phyloP scores from a whole-genome alignment of 2,113 vertebrate genomes.

The Dinomys branickii region DNA sequence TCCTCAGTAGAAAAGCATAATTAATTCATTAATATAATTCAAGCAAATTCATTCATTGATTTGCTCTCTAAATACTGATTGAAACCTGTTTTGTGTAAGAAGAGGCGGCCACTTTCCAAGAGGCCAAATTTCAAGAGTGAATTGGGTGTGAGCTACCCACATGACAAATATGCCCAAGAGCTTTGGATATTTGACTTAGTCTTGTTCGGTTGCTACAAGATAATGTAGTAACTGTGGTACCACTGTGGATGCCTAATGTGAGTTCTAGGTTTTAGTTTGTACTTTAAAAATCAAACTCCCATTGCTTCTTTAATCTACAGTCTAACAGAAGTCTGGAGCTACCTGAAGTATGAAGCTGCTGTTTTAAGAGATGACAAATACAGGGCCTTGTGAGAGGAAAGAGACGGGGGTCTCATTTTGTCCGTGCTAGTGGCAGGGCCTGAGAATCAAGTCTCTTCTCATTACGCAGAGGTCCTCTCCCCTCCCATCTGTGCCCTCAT shows the following conservation, averaged over 20 bases:
- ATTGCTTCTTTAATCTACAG: neutral
- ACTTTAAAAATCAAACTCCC: neutral
- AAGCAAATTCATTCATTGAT: neutral
- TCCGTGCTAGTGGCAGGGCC: neutral
- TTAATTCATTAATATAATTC: neutral
- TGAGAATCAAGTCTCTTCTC: neutral
- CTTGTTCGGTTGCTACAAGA: fast-evolving
- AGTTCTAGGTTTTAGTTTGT: neutral
- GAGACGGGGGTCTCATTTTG: neutral
- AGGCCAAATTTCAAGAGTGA: neutral
- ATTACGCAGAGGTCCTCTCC: neutral
- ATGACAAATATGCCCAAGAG: neutral
- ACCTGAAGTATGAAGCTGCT: neutral
- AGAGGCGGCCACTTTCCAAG: neutral
- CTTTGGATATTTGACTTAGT: no score
- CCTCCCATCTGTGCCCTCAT: slow-evolving; percentile 51
- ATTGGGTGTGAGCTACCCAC: neutral
- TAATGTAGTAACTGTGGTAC: no score
- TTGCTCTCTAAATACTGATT: neutral
- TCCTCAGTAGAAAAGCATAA: neutral
- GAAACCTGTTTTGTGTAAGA: neutral
- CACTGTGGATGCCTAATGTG: neutral
- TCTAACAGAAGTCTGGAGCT: neutral
- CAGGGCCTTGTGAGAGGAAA: fast-evolving
- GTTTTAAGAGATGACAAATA: neutral